Evolutionary conservation across 2,113 vertebrate genomes (phyloP).

Genomic region (Ibidorhyncha struthersii): DNA sequence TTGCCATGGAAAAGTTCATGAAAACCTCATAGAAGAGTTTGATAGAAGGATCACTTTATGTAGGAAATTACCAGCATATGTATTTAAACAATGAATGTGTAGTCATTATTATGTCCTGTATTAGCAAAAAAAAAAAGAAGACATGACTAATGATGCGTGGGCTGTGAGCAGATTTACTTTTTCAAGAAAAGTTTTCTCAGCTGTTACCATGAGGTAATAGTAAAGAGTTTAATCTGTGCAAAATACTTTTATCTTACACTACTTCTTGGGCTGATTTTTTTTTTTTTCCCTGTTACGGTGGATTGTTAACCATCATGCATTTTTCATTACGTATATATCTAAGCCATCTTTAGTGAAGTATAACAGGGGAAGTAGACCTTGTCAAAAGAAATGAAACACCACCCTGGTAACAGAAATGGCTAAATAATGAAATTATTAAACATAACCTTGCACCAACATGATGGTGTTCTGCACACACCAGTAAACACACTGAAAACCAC

Average conservation of each 20-base stretch:
- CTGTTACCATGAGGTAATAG: neutral
- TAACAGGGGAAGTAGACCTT: neutral
- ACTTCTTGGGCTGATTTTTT: neutral
- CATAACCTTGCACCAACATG: neutral
- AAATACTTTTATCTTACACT: neutral
- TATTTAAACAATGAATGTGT: neutral
- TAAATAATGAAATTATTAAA: neutral
- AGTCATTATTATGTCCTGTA: neutral
- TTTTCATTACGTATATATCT: neutral
- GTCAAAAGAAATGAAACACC: neutral
- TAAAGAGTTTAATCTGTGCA: neutral
- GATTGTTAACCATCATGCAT: neutral
- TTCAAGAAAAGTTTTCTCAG: neutral
- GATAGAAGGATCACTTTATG: neutral
- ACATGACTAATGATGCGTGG: neutral
- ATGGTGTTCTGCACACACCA: neutral
- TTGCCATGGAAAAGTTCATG: neutral
- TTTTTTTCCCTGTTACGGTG: neutral
- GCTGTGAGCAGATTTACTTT: neutral
- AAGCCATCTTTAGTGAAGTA: neutral
- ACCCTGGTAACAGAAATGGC: neutral
- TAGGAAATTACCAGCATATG: neutral
- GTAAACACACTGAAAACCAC: neutral
- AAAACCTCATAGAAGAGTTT: neutral
- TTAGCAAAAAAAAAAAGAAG: neutral